Evolutionary conservation across 2,113 vertebrate species (phyloP).

Genomic region (Eurypyga helias): DNA sequence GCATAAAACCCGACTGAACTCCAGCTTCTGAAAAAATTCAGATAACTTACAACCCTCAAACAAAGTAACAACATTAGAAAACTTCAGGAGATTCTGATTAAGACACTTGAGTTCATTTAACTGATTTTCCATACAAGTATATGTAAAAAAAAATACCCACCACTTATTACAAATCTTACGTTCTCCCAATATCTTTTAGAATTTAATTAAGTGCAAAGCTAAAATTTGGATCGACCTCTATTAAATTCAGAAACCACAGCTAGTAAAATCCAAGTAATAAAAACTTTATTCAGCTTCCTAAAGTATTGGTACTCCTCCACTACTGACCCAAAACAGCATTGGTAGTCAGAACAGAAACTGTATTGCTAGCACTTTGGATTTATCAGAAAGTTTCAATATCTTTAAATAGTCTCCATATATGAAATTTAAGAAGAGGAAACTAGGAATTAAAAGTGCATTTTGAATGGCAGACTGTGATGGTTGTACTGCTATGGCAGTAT

Average conservation of each 20-base stretch:
- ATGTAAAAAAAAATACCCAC: background rate
- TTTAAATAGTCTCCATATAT: slow-evolving; percentile 44
- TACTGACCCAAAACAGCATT: slow-evolving; percentile 30
- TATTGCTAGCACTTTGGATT: slow-evolving; percentile 44
- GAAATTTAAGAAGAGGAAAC: slow-evolving; percentile 69
- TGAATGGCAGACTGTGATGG: slow-evolving; percentile 52
- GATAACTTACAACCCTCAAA: slow-evolving; percentile 46
- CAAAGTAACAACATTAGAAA: slow-evolving; percentile 40
- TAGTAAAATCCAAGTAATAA: slow-evolving; percentile 72
- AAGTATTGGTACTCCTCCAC: slow-evolving; percentile 17
- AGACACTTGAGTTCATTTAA: slow-evolving; percentile 18
- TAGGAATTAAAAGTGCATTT: slow-evolving; percentile 69
- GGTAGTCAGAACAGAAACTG: slow-evolving; percentile 40
- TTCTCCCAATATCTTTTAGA: slow-evolving; percentile 3
- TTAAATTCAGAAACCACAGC: slow-evolving; percentile 72
- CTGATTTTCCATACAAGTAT: background rate
- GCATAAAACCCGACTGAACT: slow-evolving; percentile 57
- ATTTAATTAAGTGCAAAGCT: slow-evolving; percentile 55
- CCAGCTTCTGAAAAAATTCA: slow-evolving; percentile 63
- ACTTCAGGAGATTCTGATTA: slow-evolving; percentile 24
- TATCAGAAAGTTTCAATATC: slow-evolving; percentile 44
- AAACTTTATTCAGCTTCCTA: slow-evolving; percentile 44
- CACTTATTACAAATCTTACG: background rate
- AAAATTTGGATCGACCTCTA: slow-evolving; percentile 45
- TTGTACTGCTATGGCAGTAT: slow-evolving; percentile 35